Conservation (phyloP, 2,113 vertebrate genomes). For the Gorsachius goisagi region DNA sequence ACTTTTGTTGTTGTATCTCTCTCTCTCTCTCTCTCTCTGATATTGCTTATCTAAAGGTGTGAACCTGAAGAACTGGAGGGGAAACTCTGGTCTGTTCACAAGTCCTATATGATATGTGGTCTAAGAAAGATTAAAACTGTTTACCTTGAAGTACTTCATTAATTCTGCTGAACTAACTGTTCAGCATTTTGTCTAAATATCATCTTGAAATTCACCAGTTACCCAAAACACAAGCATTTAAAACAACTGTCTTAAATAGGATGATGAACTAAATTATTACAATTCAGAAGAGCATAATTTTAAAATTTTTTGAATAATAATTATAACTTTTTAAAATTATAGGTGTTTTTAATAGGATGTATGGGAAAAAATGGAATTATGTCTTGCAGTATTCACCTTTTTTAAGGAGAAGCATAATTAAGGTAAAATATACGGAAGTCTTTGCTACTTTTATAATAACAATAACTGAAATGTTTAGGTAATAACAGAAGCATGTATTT, state of each 20-base stretch:
- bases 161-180: background rate
- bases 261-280: background rate
- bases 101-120: background rate
- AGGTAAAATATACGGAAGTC: background rate
- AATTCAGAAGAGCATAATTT: background rate
- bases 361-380: background rate
- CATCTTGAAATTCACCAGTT: background rate
- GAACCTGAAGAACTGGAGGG: background rate
- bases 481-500: background rate
- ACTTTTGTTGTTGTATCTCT: background rate
- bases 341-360: background rate
- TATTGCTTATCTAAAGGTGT: background rate
- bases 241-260: background rate
- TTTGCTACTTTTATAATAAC: background rate
- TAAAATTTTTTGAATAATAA: background rate
- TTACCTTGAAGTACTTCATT: background rate
- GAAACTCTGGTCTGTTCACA: background rate
- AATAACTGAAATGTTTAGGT: background rate
- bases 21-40: background rate
- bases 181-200: background rate
- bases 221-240: background rate
- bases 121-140: background rate
- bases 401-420: background rate
- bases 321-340: background rate
- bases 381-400: background rate